Base-by-base conservation (phyloP, 2,797 vertebrate genomes). In the Pangasius sanitwongsei region DNA sequence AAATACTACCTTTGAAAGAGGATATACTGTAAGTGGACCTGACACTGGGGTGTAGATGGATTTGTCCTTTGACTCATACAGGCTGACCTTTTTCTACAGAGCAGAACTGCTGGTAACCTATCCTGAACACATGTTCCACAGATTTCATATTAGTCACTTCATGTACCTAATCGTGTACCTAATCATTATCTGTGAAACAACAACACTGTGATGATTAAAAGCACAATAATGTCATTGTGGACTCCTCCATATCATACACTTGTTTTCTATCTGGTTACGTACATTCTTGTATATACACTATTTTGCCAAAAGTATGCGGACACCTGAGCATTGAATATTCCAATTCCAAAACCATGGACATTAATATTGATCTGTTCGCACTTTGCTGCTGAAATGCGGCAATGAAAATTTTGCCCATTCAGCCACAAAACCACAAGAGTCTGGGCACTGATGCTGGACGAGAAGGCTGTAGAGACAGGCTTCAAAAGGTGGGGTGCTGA, bases 71-170 rank as follows among this genome's bases (percentile, higher is more conserved):
- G 57, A 75, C 74, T 87, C 67, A 61, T 31, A 74, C 70, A 69
- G 50, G 18, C 85, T 88, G 84, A 88, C 85, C 85, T 84, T 90
- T 90, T 67, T 70, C 55, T 53, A 63, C 77, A 72, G n/a, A 15
- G 8, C 44, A 25, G 69, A 15, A 67, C 53, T 69, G 57, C 59
- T 87, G 61, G 69, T 75, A 50, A 69, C 82, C 28, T 63, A 44
- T 31, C 41, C 18, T 3, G 57, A 84, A 50, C 25, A 77, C 53
- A 85, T 80, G 78, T 83, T 50, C 15, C 83, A 67, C 50, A 81
- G 77, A 74, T 34, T 85, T 61, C 20, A 53, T 37, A 61, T 83
- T 50, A 18, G 44, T 74, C 31, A 59, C 6, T 81, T 48, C 13
- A 37, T 37, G n/a, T n/a, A n/a, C n/a, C n/a, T n/a, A n/a, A n/a